Evolutionary conservation across 2,888 invertebrate species (phyloP).

Genomic region (Apamea monoglypha): DNA sequence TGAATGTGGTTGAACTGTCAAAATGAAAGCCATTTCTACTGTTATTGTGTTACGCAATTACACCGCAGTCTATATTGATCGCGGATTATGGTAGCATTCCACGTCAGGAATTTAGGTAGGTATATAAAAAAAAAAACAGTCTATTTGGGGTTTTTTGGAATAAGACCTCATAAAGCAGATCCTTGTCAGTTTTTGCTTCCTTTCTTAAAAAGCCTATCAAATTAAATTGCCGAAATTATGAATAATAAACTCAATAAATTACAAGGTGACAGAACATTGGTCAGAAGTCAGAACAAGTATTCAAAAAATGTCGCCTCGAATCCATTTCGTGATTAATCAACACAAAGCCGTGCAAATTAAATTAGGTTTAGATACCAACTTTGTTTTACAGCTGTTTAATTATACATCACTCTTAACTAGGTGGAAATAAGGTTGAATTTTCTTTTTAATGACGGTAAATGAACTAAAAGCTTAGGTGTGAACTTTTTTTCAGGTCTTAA

Average conservation of each 20-base stretch:
- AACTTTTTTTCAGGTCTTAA: conserved; percentile 72
- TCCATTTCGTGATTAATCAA: conserved; percentile 79
- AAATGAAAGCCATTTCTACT: not conserved
- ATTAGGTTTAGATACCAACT: conserved; percentile 70
- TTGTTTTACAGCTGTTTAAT: not conserved
- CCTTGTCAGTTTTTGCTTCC: conserved; percentile 5
- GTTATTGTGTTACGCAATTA: too few species aligned
- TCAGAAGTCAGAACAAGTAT: conserved; percentile 62
- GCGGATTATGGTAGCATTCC: not conserved
- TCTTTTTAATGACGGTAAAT: not conserved
- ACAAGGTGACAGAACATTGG: conserved; percentile 53
- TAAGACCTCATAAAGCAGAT: conserved; percentile 48
- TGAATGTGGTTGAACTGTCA: not conserved
- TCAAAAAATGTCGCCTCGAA: conserved; percentile 75
- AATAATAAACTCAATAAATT: conserved; percentile 61
- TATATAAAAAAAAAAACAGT: not conserved
- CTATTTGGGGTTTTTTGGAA: conserved; percentile 3
- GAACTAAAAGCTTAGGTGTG: conserved; percentile 66
- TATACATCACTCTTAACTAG: accelerated
- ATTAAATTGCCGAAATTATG: conserved; percentile 48
- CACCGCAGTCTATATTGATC: not conserved
- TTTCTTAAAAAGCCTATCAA: conserved; percentile 38
- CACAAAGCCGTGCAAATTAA: conserved; percentile 80
- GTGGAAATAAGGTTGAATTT: conserved; percentile 27
- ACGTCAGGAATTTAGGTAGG: not conserved